These are phyloP conservation scores for Oncorhynchus kisutch DNA, from an alignment of 2,113 vertebrate species.

Conservation along the genomic window DNA sequence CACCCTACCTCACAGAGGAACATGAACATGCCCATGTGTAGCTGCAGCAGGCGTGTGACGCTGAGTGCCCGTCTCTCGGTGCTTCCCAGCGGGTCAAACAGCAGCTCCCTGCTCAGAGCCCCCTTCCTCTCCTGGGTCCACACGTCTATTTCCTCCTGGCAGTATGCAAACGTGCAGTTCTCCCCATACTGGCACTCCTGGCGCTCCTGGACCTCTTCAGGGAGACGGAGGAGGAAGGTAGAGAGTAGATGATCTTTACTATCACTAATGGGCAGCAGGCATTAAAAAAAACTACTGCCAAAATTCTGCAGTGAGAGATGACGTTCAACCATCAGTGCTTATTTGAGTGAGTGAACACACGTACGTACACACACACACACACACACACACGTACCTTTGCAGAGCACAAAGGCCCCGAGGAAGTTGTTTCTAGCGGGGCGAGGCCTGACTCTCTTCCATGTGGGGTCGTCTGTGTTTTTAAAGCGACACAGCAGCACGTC, in stretches of 20 bases:
- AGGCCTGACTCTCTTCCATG: constrained; percentile 80
- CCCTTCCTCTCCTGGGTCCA: constrained; percentile 99
- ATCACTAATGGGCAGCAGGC: too few relatives aligned
- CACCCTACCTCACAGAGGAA: constrained; percentile 95
- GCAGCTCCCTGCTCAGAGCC: constrained; percentile 92
- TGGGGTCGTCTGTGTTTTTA: constrained; percentile 83
- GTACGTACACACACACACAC: too few relatives aligned
- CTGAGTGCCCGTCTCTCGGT: constrained; percentile 89
- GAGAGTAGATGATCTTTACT: background rate
- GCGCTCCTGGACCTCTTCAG: constrained; percentile 93
- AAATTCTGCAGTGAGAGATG: too few relatives aligned
- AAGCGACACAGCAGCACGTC: constrained; percentile 90
- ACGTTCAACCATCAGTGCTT: too few relatives aligned
- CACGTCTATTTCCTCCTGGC: constrained; percentile 98
- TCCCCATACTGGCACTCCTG: constrained; percentile 99
- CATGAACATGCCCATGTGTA: constrained; percentile 98
- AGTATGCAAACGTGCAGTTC: constrained; percentile 99
- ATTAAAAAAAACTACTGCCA: too few relatives aligned
- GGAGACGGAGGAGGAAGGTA: background rate
- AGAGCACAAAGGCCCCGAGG: constrained; percentile 90
- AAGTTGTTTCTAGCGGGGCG: too few relatives aligned
- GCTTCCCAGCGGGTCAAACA: constrained; percentile 93
- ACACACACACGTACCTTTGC: constrained; percentile 83
- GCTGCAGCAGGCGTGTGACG: constrained; percentile 92
- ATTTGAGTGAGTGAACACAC: too few relatives aligned